These are phyloP conservation scores for Caracal caracal DNA, from an alignment of 2,113 vertebrate genomes.

Conservation along the genomic window DNA sequence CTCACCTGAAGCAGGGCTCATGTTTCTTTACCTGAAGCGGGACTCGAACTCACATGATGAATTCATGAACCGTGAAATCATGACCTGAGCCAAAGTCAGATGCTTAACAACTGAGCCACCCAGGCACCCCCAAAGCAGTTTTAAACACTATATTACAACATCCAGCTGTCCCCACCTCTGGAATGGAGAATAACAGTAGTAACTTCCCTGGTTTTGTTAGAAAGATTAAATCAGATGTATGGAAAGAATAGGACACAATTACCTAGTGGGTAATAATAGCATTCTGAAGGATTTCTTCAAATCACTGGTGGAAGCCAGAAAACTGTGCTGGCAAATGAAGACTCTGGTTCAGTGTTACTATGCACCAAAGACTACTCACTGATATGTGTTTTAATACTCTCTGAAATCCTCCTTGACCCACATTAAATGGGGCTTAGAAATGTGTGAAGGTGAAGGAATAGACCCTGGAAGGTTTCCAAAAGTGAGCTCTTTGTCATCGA, in stretches of 20 bases:
- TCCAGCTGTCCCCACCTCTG: background rate
- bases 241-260: background rate
- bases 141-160: background rate
- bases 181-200: background rate
- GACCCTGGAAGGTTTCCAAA: constrained; percentile 67
- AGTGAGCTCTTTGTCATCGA: background rate
- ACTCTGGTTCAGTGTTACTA: background rate
- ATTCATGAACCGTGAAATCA: too few relatives aligned
- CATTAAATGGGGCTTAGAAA: background rate
- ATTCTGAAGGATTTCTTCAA: background rate
- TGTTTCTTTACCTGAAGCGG: too few relatives aligned
- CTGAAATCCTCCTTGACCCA: constrained; percentile 29
- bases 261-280: accelerated
- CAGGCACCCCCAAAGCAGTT: too few relatives aligned
- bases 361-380: background rate
- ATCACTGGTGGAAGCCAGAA: background rate
- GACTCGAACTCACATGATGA: too few relatives aligned
- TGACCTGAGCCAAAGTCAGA: too few relatives aligned
- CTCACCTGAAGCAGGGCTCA: too few relatives aligned
- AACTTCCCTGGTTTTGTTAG: background rate
- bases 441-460: constrained; percentile 26
- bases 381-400: background rate
- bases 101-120: too few relatives aligned
- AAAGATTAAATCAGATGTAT: background rate
- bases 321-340: background rate